A percentile compares a stretch with the other conserved stretches of the same genome.
phyloP scores from a whole-genome alignment of 2,797 vertebrate genomes.

The Artibeus jamaicensis region DNA sequence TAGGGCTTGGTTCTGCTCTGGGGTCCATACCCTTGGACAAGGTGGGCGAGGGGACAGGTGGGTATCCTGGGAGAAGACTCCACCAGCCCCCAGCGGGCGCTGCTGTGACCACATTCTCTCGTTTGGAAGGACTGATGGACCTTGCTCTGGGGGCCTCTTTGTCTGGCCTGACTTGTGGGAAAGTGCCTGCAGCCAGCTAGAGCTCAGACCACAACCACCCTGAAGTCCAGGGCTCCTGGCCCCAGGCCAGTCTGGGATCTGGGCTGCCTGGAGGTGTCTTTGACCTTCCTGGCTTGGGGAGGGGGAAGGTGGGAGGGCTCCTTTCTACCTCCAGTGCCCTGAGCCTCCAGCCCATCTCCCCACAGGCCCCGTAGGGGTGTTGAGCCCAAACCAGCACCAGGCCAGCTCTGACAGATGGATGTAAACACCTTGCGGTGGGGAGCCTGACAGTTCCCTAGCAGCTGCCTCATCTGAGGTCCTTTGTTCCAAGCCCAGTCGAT shows the following conservation, averaged over 20 bases:
- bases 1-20: background rate
- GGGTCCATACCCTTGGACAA: background rate
- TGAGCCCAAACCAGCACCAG: background rate
- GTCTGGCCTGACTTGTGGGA: background rate
- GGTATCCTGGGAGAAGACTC: conserved; percentile 39
- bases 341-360: background rate
- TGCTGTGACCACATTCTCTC: conserved; percentile 33
- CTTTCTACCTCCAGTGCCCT: conserved; percentile 39
- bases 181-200: conserved; percentile 51
- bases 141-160: background rate
- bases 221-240: background rate
- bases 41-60: conserved; percentile 57
- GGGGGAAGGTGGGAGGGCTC: background rate
- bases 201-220: background rate
- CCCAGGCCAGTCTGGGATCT: background rate
- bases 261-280: conserved; percentile 39
- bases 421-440: background rate
- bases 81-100: background rate
- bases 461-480: background rate
- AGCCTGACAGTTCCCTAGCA: background rate
- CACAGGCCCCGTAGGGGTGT: background rate
- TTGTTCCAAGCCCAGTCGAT: background rate
- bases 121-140: conserved; percentile 14
- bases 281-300: background rate
- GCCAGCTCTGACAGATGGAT: background rate